Evolutionary conservation across 2,113 vertebrate species (phyloP), one percentile per base, ranked within the genome.

Genomic region (Ctenomys sociabilis): DNA sequence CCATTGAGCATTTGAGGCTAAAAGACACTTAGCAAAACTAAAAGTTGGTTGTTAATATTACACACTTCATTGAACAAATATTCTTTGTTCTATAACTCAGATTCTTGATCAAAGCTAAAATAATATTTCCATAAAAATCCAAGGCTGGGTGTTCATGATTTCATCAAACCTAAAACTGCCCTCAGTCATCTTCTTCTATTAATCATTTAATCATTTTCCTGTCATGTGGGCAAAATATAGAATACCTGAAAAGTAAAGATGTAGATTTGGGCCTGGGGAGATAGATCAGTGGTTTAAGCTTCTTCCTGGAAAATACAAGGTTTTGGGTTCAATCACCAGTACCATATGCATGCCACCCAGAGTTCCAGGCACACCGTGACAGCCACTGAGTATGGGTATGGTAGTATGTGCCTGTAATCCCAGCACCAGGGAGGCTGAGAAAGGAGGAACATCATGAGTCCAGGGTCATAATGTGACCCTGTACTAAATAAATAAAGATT

Each of bases 31-130:
- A 61, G 49, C 61, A 94, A 81, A 28, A 49, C 19, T 28, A 49
- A 89, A 91, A 75, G 28, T 0, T 54, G 35, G 4, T 63, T 86
- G 1, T 68, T 88, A 30, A 81, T 85, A 87, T 1, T 14, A 7
- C 1, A 66, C 19, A 88, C 68, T 88, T 80, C 68, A 17, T 59
- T 19, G 35, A 96, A 88, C 78, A 96, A 95, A 68, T 32, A 40
- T 32, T 17, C 21, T 92, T 32, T 88, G 13, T 72, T 88, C 12
- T 70, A 52, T 1, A 81, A 9, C 2, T 57, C 16, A 83, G 45
- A 93, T 94, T 8, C 45, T 70, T 91, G 43, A 52, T 91, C 40
- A 28, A 10, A 68, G 3, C 10, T 88, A 57, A 90, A 43, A 22
- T 75, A 93, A 84, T 12, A 45, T 30, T 57, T 7, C 17, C 35